Base-by-base conservation (phyloP, 2,797 vertebrate genomes). In the Myotis vivesi region DNA sequence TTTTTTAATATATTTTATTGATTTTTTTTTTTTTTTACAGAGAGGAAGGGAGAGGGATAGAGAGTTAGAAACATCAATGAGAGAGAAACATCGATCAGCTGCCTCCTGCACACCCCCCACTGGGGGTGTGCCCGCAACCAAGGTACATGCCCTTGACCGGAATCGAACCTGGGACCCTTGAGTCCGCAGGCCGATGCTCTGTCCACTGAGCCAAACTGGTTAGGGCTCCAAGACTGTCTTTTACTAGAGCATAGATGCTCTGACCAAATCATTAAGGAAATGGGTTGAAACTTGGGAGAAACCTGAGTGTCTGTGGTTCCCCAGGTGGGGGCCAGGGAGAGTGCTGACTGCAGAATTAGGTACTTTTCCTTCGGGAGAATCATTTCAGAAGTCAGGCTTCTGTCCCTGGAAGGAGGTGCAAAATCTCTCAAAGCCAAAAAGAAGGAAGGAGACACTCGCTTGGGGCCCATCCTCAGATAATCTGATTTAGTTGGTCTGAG, bases 391-490 rank as follows among this genome's bases (percentile, higher is more conserved):
- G 16, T 91, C 69, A 41, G 59, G 46, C 57, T 62, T 68, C 15
- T 62, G 19, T 90, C 62, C n/a, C 82, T 22, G 76, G 55, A 89
- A 82, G 51, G 19, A 59, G 90, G 25, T 77, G 28, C 16, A 62
- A 64, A 83, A 95, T 84, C 89, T 93, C 96, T 81, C 73, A 71
- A 73, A 79, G 72, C 68, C 55, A 30, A 62, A 72, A 76, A 66
- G 44, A 69, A 91, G 46, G 57, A 93, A 57, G 51, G 30, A 92
- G 72, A 57, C 20, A 8, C 17, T 44, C 9, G 8, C 23, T 49
- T 53, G 55, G 30, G 36, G 53, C 33, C 66, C 17, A 44, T 44
- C 30, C 12, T 62, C 75, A 53, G 30, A 13, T 25, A 51, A 23
- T 55, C 15, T 17, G 4, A 33, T 51, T 84, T 28, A 33, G 64